Evolutionary conservation across 2,797 vertebrate species (phyloP), one percentile per base, ranked within the genome.

Genomic region (Periparus ater): DNA sequence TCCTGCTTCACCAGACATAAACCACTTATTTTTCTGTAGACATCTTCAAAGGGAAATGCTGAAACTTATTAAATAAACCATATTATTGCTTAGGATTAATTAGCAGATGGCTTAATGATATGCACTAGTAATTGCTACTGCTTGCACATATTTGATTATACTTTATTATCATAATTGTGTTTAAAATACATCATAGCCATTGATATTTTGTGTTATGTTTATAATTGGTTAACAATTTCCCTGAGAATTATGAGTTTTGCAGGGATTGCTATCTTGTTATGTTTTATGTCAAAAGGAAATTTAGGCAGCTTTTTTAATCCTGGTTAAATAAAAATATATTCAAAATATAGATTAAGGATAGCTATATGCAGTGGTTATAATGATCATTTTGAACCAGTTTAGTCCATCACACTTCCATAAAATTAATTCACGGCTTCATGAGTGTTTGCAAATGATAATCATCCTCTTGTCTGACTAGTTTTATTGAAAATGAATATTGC

Each of bases 1-100:
- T 95, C 76, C 67, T 96, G 71, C 73, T 85, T 96, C 85, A 71
- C 67, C 63, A 86, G 89, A 94, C 42, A 48, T 51, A 92, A 95
- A 86, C 38, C 57, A 85, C 57, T 93, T 90, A 40, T 88, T 95
- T 93, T 96, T 85, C 85, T 79, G 57, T 68, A 89, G 75, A 58
- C 82, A 86, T 82, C 70, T 94, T 96, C 93, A 95, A 95, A 92
- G 78, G 91, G 54, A 83, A 96, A 92, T 78, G 34, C 34, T 95
- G 70, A 54, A 95, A 94, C 40, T 96, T 96, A 93, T 94, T 93
- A 92, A 91, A 96, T 93, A 96, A 94, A 88, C 51, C 55, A 38
- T 88, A 90, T 93, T 97, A 95, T 78, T 93, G 44, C 77, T 95
- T 87, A 91, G 77, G 91, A 95, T 94, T 96, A 96, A 96, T 96